Evolutionary conservation across 2,797 vertebrate species (phyloP), one percentile per base, ranked within the genome.

Genomic region (Sylvilagus floridanus): DNA sequence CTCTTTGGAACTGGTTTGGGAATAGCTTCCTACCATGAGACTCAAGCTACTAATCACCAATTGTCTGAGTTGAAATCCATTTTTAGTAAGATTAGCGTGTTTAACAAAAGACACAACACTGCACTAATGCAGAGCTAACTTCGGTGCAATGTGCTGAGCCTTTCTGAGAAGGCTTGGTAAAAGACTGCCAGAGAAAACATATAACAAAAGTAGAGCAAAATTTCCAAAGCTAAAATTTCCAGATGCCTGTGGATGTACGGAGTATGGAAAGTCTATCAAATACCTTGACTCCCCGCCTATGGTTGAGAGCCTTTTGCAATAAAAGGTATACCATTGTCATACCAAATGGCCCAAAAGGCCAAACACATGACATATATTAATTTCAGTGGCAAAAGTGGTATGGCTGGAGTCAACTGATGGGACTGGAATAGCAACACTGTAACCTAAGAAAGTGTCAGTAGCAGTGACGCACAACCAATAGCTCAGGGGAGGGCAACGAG

Each of bases 101-200:
- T 47, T 47, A 35, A 69, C 76, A 90, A 87, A 87, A 57, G 32
- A 54, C 13, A 57, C 83, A 94, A 65, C 2, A 19, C 8, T 50
- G 42, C 16, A 37, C 63, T 81, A 19, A 62, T 13, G 94, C n/a
- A 72, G 52, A 75, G 60, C 37, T 91, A 57, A 94, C 42, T 86
- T 6, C 72, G 50, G 22, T 71, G 54, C 37, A 28, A 42, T 7
- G 12, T 78, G 32, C 72, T 52, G 84, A 87, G 32, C 28, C n/a
- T 93, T 85, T 62, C 66, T 84, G 50, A 83, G n/a, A 69, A 76
- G 57, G 47, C 19, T 66, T 91, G 77, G 88, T 65, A 92, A 68
- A 84, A 54, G 37, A 62, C 62, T 73, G 86, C 93, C 89, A 96
- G 84, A 84, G 73, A 88, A 95, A 96, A 96, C 65, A 95, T 1